phyloP scores from a whole-genome alignment of 2,888 invertebrate species.

The Chorisops tibialis region DNA sequence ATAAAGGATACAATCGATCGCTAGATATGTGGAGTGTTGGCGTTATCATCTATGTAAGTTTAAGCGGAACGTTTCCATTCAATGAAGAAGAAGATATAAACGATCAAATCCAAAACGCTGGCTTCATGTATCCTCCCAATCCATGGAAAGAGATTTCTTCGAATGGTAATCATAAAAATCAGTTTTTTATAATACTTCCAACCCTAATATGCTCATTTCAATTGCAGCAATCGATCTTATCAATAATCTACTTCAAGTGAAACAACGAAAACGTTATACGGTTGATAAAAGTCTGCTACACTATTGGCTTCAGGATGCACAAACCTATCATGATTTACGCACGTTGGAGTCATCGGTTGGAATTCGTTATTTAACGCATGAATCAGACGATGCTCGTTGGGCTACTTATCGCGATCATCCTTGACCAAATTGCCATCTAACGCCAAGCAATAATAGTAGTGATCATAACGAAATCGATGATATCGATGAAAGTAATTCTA shows the following conservation, averaged over 20 bases:
- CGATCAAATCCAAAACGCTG: slow-evolving; percentile 99
- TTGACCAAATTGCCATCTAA: slow-evolving; percentile 53
- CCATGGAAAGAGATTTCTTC: slow-evolving; percentile 97
- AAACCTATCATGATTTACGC: slow-evolving; percentile 93
- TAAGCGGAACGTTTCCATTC: slow-evolving; percentile 98
- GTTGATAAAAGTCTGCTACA: slow-evolving; percentile 95
- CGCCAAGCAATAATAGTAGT: slow-evolving; percentile 41
- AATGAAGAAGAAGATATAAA: slow-evolving; percentile 99
- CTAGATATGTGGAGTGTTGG: slow-evolving; percentile 99
- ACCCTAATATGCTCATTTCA: neutral
- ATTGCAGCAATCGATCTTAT: slow-evolving; percentile 93
- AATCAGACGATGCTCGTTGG: slow-evolving; percentile 92
- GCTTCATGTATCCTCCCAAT: slow-evolving; percentile 98
- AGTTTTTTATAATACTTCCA: neutral
- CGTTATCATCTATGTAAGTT: slow-evolving; percentile 96
- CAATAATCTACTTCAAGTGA: slow-evolving; percentile 95
- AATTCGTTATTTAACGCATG: slow-evolving; percentile 82
- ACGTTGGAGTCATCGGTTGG: slow-evolving; percentile 78
- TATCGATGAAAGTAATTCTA: slow-evolving; percentile 30
- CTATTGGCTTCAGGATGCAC: slow-evolving; percentile 94
- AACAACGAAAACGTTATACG: slow-evolving; percentile 89
- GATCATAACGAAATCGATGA: slow-evolving; percentile 34
- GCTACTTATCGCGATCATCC: slow-evolving; percentile 49
- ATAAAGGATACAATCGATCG: slow-evolving; percentile 98
- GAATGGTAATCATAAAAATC: slow-evolving; percentile 61